Evolutionary conservation across 2,888 invertebrate species (phyloP), one percentile per base, ranked within the genome.

Genomic region (Monopis laevigella): DNA sequence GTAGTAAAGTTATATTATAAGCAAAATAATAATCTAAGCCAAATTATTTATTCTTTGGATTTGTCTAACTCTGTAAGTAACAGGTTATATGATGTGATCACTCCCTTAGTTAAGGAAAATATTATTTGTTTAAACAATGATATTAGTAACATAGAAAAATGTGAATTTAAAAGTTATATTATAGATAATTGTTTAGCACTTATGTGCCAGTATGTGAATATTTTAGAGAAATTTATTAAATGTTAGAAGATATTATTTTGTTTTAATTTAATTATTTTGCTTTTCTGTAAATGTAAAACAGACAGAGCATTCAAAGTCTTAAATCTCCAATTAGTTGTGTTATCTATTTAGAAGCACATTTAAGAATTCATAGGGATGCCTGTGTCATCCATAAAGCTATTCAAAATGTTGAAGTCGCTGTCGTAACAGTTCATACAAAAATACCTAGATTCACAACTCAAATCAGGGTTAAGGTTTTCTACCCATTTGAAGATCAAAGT

Each of bases 181-280:
- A 61, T 75, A 54, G 61, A 56, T 59, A 80, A 77, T 52, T 80
- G 78, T 69, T 51, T 72, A 60, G 62, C 60, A 48, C 66, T 80
- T 44, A 69, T 80, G 75, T 63, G 56, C 67, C 75, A 74, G 48
- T 71, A 75, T 70, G 65, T 73, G 59, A 59, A 54, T 51, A 73
- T 78, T 62, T 65, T 78, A 55, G 74, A 80, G 46, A 73, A 75
- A 45, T 77, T 78, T 74, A 78, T 71, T 74, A 74, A 73, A 74
- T 69, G 70, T 72, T 78, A 75, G 68, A 55, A 45, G 40, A 16
- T 38, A 40, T 26, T 24, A 17, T 17, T 3, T 16, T 32, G n/a
- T 36, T 19, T 36, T 36, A 2, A 36, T 19, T 36, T 34, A n/a
- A n/a, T n/a, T n/a, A n/a, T n/a, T n/a, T n/a, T n/a, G n/a, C n/a